phyloP scores from a whole-genome alignment of 2,797 vertebrate species.

The Rhinatrema bivittatum region DNA sequence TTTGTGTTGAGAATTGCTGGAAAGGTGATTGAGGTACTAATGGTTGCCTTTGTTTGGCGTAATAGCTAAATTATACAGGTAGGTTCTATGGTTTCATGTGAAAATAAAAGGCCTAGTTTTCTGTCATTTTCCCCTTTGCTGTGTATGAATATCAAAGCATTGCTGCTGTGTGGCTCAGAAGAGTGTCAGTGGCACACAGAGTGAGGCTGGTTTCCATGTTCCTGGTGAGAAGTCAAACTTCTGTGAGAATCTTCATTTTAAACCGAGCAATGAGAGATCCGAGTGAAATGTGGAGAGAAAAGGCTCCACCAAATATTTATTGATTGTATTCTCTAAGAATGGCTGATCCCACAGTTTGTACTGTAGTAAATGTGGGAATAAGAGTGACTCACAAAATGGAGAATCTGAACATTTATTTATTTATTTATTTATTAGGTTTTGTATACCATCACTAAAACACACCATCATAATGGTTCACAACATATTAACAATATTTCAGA shows the following conservation, averaged over 20 bases:
- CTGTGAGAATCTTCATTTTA: slow-evolving; percentile 4
- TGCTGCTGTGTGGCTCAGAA: slow-evolving; percentile 3
- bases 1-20: neutral
- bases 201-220: slow-evolving; percentile 7
- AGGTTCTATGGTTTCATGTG: neutral
- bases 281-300: too few species aligned
- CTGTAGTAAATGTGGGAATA: too few species aligned
- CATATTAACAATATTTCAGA: too few species aligned
- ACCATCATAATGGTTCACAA: too few species aligned
- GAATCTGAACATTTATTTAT: too few species aligned
- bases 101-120: slow-evolving; percentile 7
- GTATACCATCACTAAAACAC: too few species aligned
- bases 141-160: slow-evolving; percentile 13
- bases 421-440: too few species aligned
- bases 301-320: too few species aligned
- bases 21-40: neutral
- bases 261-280: slow-evolving; percentile 10
- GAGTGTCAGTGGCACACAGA: slow-evolving; percentile 5
- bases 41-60: slow-evolving; percentile 7
- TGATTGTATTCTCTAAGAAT: too few species aligned
- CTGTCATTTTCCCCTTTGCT: neutral
- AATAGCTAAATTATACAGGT: slow-evolving; percentile 2
- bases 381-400: too few species aligned
- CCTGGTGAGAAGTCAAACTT: slow-evolving; percentile 17
- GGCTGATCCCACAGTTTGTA: too few species aligned